These are phyloP conservation scores for Silurus lanzhouensis DNA, from an alignment of 2,797 vertebrate genomes.

Conservation along the genomic window DNA sequence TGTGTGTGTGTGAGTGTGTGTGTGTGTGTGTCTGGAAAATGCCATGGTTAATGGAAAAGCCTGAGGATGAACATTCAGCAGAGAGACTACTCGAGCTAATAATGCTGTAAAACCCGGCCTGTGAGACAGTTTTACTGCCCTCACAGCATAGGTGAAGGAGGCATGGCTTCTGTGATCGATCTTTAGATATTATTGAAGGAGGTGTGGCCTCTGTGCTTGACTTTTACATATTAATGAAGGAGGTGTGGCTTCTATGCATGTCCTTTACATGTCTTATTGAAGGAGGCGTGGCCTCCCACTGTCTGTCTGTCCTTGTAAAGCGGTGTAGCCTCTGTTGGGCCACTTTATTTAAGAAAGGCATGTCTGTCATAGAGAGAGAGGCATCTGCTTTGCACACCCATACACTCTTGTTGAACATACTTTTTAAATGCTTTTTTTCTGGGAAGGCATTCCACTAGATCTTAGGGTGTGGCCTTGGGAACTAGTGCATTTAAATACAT, in stretches of 20 bases:
- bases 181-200: no score
- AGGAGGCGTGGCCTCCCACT: neutral
- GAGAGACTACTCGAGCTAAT: constrained; percentile 49
- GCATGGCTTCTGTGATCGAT: neutral
- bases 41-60: constrained; percentile 50
- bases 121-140: constrained; percentile 41
- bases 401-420: neutral
- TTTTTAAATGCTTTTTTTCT: neutral
- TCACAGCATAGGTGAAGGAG: neutral
- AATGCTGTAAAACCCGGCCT: constrained; percentile 48
- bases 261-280: no score
- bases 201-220: no score
- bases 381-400: no score
- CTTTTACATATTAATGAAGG: no score
- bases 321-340: neutral
- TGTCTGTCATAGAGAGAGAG: neutral
- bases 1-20: neutral
- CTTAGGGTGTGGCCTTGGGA: neutral
- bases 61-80: constrained; percentile 51
- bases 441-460: neutral
- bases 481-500: no score
- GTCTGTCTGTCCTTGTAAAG: neutral
- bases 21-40: constrained; percentile 20
- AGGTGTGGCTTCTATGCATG: no score
- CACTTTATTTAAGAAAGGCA: no score